Base-by-base conservation (phyloP, 2,113 vertebrate species). In the Elephas maximus region DNA sequence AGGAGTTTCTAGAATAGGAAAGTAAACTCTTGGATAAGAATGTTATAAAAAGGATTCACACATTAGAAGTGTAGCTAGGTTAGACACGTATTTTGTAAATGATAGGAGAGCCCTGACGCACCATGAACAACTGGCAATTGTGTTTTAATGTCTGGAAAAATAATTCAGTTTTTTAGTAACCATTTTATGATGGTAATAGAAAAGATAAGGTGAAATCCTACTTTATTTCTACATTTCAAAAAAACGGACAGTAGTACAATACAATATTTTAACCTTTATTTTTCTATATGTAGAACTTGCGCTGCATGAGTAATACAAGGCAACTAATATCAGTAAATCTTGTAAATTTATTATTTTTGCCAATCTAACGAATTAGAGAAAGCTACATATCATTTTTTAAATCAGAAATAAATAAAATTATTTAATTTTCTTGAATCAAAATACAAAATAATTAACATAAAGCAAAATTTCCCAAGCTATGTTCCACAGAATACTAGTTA, bases 21-120 rank as follows among this genome's bases (percentile, higher is more conserved):
- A 30, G n/a, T 21, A 48, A 93, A 86, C 37, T 86, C 74, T 88
- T 92, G n/a, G n/a, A 60, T 48, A 95, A 92, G 62, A 24, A 96
- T 51, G 11, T 67, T 86, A 69, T 23, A 65, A 85, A 78, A 82
- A 90, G n/a, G 45, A 73, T 73, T 92, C 44, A 90, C 90, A 74
- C 2, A 65, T 53, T 10, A 8, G 33, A 90, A 90, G 8, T 78
- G 4, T 78, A 8, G 51, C 12, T 93, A 71, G 17, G 45, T 37
- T 93, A 86, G 28, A 18, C 41, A 71, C 88, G 26, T 53, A 14
- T 79, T 88, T 88, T 33, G 91, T 91, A 87, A 88, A 82, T 88
- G 4, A 81, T 15, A 80, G 57, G 60, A 11, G 8, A 91, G 93
- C 12, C 62, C 5, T 79, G 37, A 80, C 67, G 14, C 1, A 89